These are phyloP conservation scores for Aptenodytes patagonicus DNA, from an alignment of 2,113 vertebrate genomes.

Conservation along the genomic window DNA sequence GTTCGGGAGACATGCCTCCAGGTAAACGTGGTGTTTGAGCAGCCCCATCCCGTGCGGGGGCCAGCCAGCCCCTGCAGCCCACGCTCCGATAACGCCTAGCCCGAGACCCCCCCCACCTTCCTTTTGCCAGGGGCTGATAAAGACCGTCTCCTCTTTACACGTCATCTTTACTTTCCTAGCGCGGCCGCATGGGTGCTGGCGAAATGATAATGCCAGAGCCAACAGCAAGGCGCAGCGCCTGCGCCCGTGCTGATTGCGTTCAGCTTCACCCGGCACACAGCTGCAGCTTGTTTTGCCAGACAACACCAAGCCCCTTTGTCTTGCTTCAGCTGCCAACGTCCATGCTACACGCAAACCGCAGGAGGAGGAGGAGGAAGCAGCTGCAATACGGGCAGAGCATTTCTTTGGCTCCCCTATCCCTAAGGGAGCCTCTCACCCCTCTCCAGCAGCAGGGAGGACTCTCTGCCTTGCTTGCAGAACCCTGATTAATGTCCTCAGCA, in stretches of 20 bases:
- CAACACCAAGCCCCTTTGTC: fast-evolving
- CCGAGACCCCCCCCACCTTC: no score
- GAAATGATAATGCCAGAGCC: fast-evolving
- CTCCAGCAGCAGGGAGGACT: background rate
- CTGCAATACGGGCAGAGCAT: fast-evolving
- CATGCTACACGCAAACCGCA: fast-evolving
- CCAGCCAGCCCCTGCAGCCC: background rate
- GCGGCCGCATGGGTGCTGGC: fast-evolving
- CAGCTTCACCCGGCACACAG: fast-evolving
- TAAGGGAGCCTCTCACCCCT: background rate
- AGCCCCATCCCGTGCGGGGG: background rate
- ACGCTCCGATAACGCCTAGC: fast-evolving
- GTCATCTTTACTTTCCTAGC: fast-evolving
- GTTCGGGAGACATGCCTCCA: fast-evolving
- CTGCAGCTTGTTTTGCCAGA: no score
- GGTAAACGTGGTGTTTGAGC: fast-evolving
- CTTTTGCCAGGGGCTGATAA: background rate
- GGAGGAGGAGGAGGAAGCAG: background rate
- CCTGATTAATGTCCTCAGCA: no score
- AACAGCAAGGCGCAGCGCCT: fast-evolving
- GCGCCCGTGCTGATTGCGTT: fast-evolving
- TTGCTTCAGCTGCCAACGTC: fast-evolving
- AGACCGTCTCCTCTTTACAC: fast-evolving
- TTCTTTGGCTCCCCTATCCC: fast-evolving
- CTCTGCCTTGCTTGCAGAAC: background rate